phyloP scores from a whole-genome alignment of 2,888 invertebrate genomes.

The Dryobotodes eremita region DNA sequence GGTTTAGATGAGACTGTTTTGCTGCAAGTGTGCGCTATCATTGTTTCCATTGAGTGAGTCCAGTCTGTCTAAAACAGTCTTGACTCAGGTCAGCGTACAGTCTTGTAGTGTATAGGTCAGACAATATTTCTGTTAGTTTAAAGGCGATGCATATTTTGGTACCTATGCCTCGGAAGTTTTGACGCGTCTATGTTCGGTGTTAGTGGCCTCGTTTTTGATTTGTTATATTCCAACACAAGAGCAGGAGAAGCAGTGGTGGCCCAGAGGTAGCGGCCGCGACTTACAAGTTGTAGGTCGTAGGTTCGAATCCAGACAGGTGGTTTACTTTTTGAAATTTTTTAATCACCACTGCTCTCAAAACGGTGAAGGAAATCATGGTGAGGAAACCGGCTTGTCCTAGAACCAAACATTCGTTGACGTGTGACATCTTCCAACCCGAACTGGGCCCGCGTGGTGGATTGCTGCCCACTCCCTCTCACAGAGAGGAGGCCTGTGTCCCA shows the following conservation, averaged over 20 bases:
- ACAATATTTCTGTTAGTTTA: constrained; percentile 5
- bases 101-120: constrained; percentile 6
- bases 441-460: neutral
- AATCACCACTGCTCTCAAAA: neutral
- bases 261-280: neutral
- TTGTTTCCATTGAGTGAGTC: too few species aligned
- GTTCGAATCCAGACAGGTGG: neutral
- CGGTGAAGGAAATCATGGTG: neutral
- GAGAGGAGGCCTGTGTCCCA: neutral
- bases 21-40: too few species aligned
- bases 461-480: neutral
- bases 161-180: constrained; percentile 6
- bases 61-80: too few species aligned
- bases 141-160: constrained; percentile 26
- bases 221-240: neutral
- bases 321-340: neutral
- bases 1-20: too few species aligned
- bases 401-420: neutral
- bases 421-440: neutral
- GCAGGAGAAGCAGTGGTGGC: neutral
- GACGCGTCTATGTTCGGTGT: constrained; percentile 7
- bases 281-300: neutral
- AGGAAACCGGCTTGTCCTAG: neutral
- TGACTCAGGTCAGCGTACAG: neutral
- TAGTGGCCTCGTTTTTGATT: constrained; percentile 6